Conservation (phyloP, 2,888 invertebrate species). For the Pyrrhosoma nymphula region DNA sequence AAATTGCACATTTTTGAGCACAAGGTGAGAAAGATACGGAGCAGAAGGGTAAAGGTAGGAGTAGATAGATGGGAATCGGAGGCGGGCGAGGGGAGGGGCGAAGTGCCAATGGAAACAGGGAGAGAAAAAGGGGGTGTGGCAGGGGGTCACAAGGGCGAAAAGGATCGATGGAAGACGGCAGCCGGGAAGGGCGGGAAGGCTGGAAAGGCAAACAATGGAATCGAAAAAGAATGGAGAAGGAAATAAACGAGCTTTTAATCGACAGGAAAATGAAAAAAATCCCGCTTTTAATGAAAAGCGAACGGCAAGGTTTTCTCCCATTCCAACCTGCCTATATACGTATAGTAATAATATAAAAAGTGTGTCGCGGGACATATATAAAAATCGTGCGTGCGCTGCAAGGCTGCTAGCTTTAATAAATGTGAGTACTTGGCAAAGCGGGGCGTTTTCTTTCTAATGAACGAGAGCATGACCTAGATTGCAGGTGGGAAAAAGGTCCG, state of each 20-base stretch:
- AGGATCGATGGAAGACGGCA: too few relatives aligned
- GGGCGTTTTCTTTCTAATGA: background rate
- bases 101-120: background rate
- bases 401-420: background rate
- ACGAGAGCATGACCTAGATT: conserved; percentile 19
- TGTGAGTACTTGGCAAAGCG: background rate
- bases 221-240: background rate
- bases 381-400: background rate
- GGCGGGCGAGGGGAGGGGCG: background rate
- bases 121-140: background rate
- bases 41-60: background rate
- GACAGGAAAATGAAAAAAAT: background rate
- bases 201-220: background rate
- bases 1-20: background rate
- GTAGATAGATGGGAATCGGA: background rate
- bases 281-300: background rate
- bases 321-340: background rate
- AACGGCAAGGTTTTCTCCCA: background rate
- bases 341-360: background rate
- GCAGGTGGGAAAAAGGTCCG: background rate
- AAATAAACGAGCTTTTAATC: conserved; percentile 9
- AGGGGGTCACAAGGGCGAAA: background rate
- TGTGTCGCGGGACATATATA: background rate
- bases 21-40: too few relatives aligned
- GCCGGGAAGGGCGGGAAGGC: background rate